phyloP scores from a whole-genome alignment of 1,140 invertebrate genomes.

The Prorops nasuta region DNA sequence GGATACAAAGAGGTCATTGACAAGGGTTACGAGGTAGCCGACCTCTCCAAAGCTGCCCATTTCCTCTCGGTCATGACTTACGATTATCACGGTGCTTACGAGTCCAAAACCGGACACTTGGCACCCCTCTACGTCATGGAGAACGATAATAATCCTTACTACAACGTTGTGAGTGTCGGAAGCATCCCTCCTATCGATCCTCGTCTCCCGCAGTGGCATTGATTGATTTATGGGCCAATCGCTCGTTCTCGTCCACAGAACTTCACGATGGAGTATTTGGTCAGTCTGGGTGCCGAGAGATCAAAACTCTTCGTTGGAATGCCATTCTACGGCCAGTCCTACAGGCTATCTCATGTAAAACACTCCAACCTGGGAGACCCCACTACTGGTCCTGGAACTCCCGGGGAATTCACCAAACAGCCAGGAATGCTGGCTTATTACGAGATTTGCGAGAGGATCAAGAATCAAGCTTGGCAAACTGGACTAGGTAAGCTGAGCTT shows the following conservation, averaged over 20 bases:
- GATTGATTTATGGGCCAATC: too few relatives aligned
- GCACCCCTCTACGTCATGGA: conserved; percentile 70
- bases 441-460: conserved; percentile 81
- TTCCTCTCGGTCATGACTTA: conserved; percentile 88
- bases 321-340: conserved; percentile 87
- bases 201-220: too few relatives aligned
- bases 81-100: conserved; percentile 87
- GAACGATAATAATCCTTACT: conserved; percentile 69
- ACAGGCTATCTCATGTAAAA: conserved; percentile 62
- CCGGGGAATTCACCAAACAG: conserved; percentile 83
- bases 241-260: too few relatives aligned
- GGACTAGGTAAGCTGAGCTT: conserved; percentile 28
- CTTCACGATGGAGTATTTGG: conserved; percentile 72
- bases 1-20: conserved; percentile 88
- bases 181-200: too few relatives aligned
- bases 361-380: conserved; percentile 54
- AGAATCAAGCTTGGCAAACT: conserved; percentile 39
- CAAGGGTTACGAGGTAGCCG: conserved; percentile 74
- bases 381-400: conserved; percentile 68
- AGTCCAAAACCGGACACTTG: conserved; percentile 76
- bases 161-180: conserved; percentile 70
- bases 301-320: conserved; percentile 83
- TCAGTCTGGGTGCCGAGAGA: conserved; percentile 70
- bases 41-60: conserved; percentile 69
- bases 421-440: conserved; percentile 87